phyloP scores from a whole-genome alignment of 2,888 invertebrate species.

The Eilema sororculum region DNA sequence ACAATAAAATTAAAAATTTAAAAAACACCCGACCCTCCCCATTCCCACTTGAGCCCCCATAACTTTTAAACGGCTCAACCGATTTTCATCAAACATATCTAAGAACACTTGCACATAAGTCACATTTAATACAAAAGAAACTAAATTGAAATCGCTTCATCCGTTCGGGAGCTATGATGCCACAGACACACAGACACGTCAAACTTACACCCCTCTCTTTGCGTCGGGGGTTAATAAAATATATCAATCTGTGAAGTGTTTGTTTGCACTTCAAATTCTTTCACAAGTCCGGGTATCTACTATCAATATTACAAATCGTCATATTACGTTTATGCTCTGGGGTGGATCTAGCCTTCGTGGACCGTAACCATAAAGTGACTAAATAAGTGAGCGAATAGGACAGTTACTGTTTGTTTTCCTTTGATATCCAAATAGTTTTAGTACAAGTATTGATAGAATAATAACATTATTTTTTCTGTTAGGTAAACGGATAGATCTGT shows the following conservation, averaged over 20 bases:
- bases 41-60: no score
- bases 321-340: not conserved
- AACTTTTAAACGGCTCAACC: no score
- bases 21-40: no score
- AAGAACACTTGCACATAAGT: no score
- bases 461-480: not conserved
- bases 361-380: constrained; percentile 1
- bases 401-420: not conserved
- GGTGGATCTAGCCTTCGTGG: constrained; percentile 5
- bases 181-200: no score
- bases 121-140: no score
- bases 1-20: no score
- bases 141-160: no score
- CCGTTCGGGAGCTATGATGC: no score
- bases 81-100: no score
- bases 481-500: not conserved
- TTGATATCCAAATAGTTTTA: constrained; percentile 1
- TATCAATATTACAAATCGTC: constrained; percentile 4
- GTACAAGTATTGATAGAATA: not conserved
- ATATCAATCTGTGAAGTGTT: not conserved
- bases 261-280: not conserved
- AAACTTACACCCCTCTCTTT: no score
- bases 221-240: no score
- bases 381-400: not conserved
- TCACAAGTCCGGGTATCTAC: not conserved